phyloP scores from a whole-genome alignment of 2,113 vertebrate genomes.

The Lagopus muta region DNA sequence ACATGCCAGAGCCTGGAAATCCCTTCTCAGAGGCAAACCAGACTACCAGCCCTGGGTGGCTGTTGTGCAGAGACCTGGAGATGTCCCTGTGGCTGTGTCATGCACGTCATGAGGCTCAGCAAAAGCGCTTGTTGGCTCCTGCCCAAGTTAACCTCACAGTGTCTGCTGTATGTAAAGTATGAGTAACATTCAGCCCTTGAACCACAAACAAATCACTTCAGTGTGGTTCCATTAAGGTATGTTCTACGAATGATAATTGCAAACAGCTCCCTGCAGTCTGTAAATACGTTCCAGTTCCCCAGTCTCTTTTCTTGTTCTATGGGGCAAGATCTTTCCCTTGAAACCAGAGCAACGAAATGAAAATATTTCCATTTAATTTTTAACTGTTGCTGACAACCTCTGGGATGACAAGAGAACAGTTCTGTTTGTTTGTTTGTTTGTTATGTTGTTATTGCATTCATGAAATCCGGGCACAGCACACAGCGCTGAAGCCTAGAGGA shows the following conservation, averaged over 20 bases:
- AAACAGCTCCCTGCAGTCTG: background rate
- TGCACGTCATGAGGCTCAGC: background rate
- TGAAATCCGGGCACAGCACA: background rate
- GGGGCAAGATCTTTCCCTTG: background rate
- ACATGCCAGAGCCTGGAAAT: background rate
- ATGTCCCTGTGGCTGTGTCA: background rate
- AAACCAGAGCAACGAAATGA: constrained; percentile 12
- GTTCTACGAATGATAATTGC: constrained; percentile 1
- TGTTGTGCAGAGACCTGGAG: background rate
- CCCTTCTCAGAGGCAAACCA: background rate
- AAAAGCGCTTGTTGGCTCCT: constrained; percentile 7
- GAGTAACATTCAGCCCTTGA: constrained; percentile 8
- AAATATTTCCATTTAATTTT: constrained; percentile 15
- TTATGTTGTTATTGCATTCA: background rate
- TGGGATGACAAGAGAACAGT: background rate
- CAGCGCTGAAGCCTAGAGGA: background rate
- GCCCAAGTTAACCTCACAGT: background rate
- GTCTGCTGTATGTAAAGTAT: background rate
- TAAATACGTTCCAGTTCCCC: background rate
- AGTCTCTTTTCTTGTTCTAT: background rate
- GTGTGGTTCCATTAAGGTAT: constrained; percentile 2
- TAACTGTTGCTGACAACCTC: background rate
- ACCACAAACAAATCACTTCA: constrained; percentile 4
- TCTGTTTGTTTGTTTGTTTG: background rate
- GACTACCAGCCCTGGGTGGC: background rate